A percentile compares a stretch with the other conserved stretches of the same genome.
phyloP scores from a whole-genome alignment of 2,113 vertebrate species.

The Cygnus buccinator region DNA sequence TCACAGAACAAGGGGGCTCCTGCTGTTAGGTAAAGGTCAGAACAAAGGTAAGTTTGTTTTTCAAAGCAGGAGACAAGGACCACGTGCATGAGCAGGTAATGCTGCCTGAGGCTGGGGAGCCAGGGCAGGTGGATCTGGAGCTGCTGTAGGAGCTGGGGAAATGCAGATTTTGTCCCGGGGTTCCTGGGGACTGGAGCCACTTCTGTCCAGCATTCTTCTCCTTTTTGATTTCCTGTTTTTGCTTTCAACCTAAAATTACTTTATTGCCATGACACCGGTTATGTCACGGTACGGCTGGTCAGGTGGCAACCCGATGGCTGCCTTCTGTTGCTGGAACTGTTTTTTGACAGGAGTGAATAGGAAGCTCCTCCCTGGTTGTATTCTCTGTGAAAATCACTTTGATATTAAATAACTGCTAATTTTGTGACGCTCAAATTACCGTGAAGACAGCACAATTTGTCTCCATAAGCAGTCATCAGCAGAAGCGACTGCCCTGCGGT shows the following conservation, averaged over 20 bases:
- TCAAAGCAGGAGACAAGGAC: background rate
- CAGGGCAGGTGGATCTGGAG: rapidly evolving
- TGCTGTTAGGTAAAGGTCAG: background rate
- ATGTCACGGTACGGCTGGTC: background rate
- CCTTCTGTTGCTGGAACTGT: background rate
- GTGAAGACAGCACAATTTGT: background rate
- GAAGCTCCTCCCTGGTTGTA: background rate
- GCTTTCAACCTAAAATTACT: background rate
- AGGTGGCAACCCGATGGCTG: background rate
- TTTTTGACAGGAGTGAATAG: background rate
- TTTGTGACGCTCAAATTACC: background rate
- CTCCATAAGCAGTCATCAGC: background rate
- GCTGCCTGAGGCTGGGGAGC: background rate
- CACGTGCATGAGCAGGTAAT: background rate
- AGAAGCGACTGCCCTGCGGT: rapidly evolving
- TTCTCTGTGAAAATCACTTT: background rate
- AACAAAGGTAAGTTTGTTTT: background rate
- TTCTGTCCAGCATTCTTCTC: background rate
- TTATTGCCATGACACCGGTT: background rate
- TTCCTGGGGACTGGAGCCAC: background rate
- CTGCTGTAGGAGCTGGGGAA: background rate
- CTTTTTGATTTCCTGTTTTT: background rate
- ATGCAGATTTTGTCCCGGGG: background rate
- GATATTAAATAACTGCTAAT: background rate
- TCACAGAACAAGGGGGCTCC: background rate